Evolutionary conservation across 2,113 vertebrate species (phyloP), one percentile per base, ranked within the genome.

Genomic region (Ailurus styani): DNA sequence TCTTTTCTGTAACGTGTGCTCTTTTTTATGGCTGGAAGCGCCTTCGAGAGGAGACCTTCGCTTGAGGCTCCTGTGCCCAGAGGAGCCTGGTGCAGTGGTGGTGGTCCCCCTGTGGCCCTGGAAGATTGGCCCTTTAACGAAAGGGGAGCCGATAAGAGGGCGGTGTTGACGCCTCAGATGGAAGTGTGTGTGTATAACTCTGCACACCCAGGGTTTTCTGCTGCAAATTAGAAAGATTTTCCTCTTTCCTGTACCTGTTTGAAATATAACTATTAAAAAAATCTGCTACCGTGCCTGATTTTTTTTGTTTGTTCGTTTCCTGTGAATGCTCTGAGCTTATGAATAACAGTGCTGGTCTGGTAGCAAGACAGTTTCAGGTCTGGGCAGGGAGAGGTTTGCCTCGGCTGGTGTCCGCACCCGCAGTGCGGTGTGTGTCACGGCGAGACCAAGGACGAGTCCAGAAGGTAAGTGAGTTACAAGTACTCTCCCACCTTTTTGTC

Each of bases 191-290:
- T 37, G 0, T 42, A 1, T n/a, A 5, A 70, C 92, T 54, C 34
- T 54, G 64, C 75, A 54, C 42, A 50, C 11, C 82, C n/a, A 29
- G n/a, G 79, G 21, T 54, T 15, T 7, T 55, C 54, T 83, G 11
- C 57, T 54, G 0, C 42, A 82, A 47, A 62, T 23, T 54, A 95
- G 68, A 40, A 70, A 79, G 50, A 54, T 4, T 47, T 27, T 73
- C 66, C 54, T 85, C 23, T 90, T 60, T 47, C 21, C 82, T 95
- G 62, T 95, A 34, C 72, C 60, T 97, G 83, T 89, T 96, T 45
- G 57, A 77, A 98, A 91, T 95, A 64, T 1, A 79, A 75, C 87
- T 62, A 75, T 87, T 95, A 96, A 96, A 97, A 42, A 95, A 79
- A 54, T 62, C 84, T 84, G 84, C 93, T 96, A 82, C 93, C 25